Conservation (phyloP, 2,888 invertebrate genomes). For the Cataglyphis rosenhaueri region DNA sequence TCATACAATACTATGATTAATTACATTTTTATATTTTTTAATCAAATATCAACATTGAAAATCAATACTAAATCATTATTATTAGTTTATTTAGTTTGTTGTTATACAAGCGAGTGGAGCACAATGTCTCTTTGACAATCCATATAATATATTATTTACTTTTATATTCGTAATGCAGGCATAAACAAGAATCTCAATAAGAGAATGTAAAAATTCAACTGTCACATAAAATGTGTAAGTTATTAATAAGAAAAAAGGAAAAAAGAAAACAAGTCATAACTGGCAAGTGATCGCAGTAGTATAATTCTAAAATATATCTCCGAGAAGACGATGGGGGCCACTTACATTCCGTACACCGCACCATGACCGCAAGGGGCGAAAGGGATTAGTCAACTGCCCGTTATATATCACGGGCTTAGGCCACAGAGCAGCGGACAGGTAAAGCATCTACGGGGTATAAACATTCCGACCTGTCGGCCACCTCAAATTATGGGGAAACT, state of each 20-base stretch:
- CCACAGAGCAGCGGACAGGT: conserved; percentile 66
- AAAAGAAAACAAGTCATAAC: neutral
- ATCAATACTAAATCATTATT: conserved; percentile 30
- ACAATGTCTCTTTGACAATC: neutral
- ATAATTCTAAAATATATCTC: conserved; percentile 67
- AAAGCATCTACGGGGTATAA: conserved; percentile 72
- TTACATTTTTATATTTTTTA: conserved; percentile 8
- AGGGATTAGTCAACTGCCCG: conserved; percentile 80
- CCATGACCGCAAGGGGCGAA: conserved; percentile 66
- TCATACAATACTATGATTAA: neutral
- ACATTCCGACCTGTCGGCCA: conserved; percentile 75
- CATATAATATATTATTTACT: conserved; percentile 34
- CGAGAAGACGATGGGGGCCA: conserved; percentile 53
- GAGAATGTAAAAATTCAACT: conserved; percentile 22
- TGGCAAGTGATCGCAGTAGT: conserved; percentile 53
- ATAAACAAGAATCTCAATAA: conserved; percentile 10
- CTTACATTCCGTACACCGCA: conserved; percentile 58
- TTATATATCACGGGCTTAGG: conserved; percentile 79
- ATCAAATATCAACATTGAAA: neutral
- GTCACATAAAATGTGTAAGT: conserved; percentile 34
- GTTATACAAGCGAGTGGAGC: neutral
- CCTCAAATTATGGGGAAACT: conserved; percentile 71
- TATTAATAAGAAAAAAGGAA: conserved; percentile 10
- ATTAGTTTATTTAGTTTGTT: neutral
- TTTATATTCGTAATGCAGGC: conserved; percentile 35